Percentiles rank a stretch among this genome's conserved stretches.
These are phyloP conservation scores for Siphlonurus alternatus DNA, from an alignment of 2,888 invertebrate genomes.

Conservation along the genomic window DNA sequence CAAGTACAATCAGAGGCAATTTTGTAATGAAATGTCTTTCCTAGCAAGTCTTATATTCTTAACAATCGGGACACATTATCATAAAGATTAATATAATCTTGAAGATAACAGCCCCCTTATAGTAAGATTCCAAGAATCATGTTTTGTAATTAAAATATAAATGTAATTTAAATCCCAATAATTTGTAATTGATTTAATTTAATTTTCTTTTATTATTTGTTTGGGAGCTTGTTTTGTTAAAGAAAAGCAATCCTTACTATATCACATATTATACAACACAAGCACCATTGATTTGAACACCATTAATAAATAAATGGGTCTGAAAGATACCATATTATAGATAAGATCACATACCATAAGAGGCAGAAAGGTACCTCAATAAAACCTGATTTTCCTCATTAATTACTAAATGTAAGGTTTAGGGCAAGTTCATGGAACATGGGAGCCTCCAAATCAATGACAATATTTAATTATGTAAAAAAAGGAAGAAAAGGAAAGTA, in stretches of 20 bases:
- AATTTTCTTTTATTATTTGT: too few relatives aligned
- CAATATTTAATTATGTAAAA: neutral
- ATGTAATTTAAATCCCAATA: neutral
- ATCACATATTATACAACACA: too few relatives aligned
- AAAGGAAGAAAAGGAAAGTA: too few relatives aligned
- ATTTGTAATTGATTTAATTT: too few relatives aligned
- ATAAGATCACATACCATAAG: too few relatives aligned
- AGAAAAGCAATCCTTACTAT: too few relatives aligned
- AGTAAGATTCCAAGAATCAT: neutral
- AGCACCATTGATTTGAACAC: too few relatives aligned
- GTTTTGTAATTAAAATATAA: neutral
- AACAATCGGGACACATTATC: neutral
- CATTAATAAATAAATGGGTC: too few relatives aligned
- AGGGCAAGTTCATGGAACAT: neutral
- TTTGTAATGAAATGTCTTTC: neutral
- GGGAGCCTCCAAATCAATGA: neutral
- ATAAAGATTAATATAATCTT: neutral
- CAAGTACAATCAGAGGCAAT: neutral
- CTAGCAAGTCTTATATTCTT: neutral
- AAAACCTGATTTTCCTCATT: too few relatives aligned
- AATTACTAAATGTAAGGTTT: neutral
- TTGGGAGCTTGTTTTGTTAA: too few relatives aligned
- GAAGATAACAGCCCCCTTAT: neutral
- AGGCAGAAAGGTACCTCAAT: too few relatives aligned
- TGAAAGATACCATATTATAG: too few relatives aligned